A percentile compares a stretch with the other conserved stretches of the same genome.
phyloP scores from a whole-genome alignment of 2,888 invertebrate species.

The Troides helena region DNA sequence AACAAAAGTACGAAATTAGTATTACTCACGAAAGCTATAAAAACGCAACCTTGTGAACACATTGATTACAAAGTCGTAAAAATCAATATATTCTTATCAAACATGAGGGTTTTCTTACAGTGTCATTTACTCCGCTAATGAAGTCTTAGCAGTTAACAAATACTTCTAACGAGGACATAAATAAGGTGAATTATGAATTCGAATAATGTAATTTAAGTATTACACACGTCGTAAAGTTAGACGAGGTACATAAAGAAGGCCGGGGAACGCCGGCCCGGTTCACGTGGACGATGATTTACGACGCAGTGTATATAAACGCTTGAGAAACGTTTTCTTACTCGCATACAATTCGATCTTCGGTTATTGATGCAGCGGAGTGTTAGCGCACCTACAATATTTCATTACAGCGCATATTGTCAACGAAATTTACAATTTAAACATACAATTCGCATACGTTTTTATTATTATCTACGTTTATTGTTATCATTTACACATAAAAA shows the following conservation, averaged over 20 bases:
- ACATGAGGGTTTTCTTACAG: neutral
- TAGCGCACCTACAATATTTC: constrained; percentile 1
- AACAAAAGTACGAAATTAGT: neutral
- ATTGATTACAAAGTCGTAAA: constrained; percentile 10
- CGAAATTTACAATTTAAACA: neutral
- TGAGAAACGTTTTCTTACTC: constrained; percentile 30
- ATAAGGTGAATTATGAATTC: constrained; percentile 22
- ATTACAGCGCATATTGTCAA: constrained; percentile 5
- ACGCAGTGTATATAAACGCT: constrained; percentile 30
- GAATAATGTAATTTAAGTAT: constrained; percentile 27
- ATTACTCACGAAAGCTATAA: neutral
- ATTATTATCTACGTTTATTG: too few species aligned
- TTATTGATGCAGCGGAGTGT: constrained; percentile 1
- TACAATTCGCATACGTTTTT: too few species aligned
- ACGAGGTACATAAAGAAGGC: constrained; percentile 21
- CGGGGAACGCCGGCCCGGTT: constrained; percentile 13
- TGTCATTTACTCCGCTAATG: constrained; percentile 13
- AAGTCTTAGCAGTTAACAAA: constrained; percentile 14
- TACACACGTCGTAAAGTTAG: constrained; percentile 25
- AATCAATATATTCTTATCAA: constrained; percentile 3
- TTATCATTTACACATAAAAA: too few species aligned
- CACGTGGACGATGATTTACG: constrained; percentile 28
- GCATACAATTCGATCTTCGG: constrained; percentile 17
- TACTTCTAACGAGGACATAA: constrained; percentile 23
- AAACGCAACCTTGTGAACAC: neutral